A percentile compares a stretch with the other conserved stretches of the same genome.
Conservation (phyloP, 1,140 invertebrate species). For the Heterodera schachtii region DNA sequence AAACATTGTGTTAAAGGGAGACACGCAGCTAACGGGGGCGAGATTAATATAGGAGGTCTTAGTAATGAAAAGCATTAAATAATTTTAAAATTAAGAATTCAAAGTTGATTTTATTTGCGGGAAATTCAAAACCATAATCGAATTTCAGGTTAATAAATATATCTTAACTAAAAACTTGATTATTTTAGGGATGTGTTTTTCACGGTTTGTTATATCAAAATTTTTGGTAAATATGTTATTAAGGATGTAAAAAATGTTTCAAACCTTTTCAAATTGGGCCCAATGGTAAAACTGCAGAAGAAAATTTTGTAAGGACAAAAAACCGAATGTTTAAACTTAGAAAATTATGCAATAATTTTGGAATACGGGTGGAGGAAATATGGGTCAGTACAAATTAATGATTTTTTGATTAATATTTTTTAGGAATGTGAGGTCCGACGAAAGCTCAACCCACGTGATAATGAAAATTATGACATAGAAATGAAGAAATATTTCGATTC, state of each 20-base stretch:
- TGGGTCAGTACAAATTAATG: background rate
- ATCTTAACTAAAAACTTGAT: background rate
- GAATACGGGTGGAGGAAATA: background rate
- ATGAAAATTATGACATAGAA: background rate
- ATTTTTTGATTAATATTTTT: background rate
- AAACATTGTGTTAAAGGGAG: background rate
- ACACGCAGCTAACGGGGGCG: background rate
- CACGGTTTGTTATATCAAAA: background rate
- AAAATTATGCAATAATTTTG: background rate
- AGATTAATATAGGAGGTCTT: background rate
- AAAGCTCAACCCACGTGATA: background rate
- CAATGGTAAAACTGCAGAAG: background rate
- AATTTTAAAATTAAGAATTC: background rate
- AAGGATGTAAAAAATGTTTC: background rate
- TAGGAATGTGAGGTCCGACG: conserved; percentile 16
- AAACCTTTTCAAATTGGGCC: background rate
- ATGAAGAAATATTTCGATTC: conserved; percentile 12
- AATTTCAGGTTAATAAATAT: background rate
- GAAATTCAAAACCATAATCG: background rate
- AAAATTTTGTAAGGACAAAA: background rate
- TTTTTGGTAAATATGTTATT: no score
- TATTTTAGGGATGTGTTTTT: conserved; percentile 9
- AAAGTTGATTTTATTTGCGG: background rate
- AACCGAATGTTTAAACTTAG: background rate
- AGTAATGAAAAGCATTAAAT: no score